A percentile compares a stretch with the other conserved stretches of the same genome.
These are phyloP conservation scores for Dioctria linearis DNA, from an alignment of 2,888 invertebrate genomes.

Conservation along the genomic window DNA sequence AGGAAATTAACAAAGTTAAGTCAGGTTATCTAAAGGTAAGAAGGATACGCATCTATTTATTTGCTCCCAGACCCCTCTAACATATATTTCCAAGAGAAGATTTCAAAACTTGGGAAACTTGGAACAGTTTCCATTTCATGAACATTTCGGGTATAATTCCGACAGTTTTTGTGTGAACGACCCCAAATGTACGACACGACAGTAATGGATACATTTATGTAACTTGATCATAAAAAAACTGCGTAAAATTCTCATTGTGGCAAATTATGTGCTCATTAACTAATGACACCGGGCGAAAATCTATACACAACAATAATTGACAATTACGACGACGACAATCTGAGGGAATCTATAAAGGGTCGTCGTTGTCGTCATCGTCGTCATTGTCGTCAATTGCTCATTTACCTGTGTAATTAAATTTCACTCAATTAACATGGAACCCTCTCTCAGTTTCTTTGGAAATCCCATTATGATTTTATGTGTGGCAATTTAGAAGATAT, in stretches of 20 bases:
- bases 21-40: too few species aligned
- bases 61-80: neutral
- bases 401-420: neutral
- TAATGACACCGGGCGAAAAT: too few species aligned
- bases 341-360: neutral
- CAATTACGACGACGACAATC: neutral
- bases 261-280: too few species aligned
- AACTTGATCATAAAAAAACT: too few species aligned
- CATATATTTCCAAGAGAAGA: neutral
- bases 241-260: too few species aligned
- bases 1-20: neutral
- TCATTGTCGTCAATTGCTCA: neutral
- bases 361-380: neutral
- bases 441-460: neutral
- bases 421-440: neutral
- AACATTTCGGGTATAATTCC: conserved; percentile 5
- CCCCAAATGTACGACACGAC: neutral
- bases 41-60: too few species aligned
- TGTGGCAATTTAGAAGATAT: neutral
- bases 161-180: neutral
- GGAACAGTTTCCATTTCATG: neutral
- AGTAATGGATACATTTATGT: too few species aligned
- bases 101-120: neutral
- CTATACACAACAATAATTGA: neutral
- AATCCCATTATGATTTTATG: neutral